Conservation (phyloP, 1,140 invertebrate species). For the Conus ventricosus region DNA sequence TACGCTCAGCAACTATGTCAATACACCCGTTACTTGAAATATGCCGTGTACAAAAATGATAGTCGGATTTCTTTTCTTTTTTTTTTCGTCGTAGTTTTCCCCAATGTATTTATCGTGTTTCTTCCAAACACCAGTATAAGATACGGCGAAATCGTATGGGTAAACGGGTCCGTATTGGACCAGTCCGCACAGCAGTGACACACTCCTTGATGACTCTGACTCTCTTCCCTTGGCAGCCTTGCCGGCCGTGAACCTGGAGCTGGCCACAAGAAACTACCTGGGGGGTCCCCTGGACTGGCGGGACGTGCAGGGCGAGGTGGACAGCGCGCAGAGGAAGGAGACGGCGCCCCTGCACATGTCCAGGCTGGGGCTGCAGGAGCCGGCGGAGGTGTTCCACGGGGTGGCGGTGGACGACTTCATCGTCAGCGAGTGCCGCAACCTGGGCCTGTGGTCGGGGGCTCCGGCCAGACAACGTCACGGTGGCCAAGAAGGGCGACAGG, state of each 20-base stretch:
- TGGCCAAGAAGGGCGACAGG: conserved; percentile 50
- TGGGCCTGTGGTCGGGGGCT: conserved; percentile 67
- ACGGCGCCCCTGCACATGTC: conserved; percentile 57
- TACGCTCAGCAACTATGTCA: too few relatives aligned
- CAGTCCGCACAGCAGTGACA: too few relatives aligned
- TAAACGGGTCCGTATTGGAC: too few relatives aligned
- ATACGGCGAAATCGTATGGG: too few relatives aligned
- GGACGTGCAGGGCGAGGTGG: conserved; percentile 54
- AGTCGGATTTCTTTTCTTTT: too few relatives aligned
- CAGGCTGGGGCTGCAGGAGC: conserved; percentile 51
- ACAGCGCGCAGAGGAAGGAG: conserved; percentile 55
- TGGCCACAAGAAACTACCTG: conserved; percentile 71
- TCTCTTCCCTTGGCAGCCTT: conserved; percentile 59
- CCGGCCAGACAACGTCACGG: conserved; percentile 57
- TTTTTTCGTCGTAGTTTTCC: too few relatives aligned
- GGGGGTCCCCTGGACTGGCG: conserved; percentile 64
- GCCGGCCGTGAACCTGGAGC: conserved; percentile 67
- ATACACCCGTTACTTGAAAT: too few relatives aligned
- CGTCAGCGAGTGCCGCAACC: conserved; percentile 60
- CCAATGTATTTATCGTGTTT: too few relatives aligned
- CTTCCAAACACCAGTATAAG: too few relatives aligned
- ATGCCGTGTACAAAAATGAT: too few relatives aligned
- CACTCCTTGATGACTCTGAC: neutral
- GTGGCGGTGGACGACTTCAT: conserved; percentile 69
- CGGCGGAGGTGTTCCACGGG: conserved; percentile 64